Percentiles rank a stretch among this genome's conserved stretches.
These are phyloP conservation scores for Pterostichus niger DNA, from an alignment of 2,888 invertebrate genomes.

Conservation along the genomic window DNA sequence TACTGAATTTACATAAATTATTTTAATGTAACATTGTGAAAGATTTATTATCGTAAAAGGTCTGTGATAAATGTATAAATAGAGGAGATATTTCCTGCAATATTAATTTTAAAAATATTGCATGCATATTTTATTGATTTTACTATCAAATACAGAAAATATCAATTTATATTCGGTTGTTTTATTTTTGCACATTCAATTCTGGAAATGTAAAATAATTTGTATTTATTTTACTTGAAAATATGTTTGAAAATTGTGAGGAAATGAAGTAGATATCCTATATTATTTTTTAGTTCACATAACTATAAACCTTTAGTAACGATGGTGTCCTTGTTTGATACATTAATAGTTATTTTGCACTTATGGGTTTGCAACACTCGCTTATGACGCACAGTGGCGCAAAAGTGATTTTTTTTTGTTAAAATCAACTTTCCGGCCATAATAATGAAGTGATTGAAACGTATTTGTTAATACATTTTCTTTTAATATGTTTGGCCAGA, in stretches of 20 bases:
- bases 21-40: not conserved
- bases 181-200: constrained; percentile 22
- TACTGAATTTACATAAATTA: not conserved
- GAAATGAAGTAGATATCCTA: not conserved
- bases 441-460: too few species aligned
- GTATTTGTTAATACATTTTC: too few species aligned
- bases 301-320: too few species aligned
- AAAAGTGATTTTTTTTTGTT: too few species aligned
- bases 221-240: not conserved
- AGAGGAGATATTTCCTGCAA: not conserved
- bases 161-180: not conserved
- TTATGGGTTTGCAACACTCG: too few species aligned
- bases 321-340: too few species aligned
- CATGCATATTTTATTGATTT: not conserved
- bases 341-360: too few species aligned
- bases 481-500: too few species aligned
- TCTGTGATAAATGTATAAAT: not conserved
- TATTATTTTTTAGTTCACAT: not conserved
- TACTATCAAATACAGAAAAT: too few species aligned
- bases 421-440: too few species aligned
- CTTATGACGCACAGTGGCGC: too few species aligned
- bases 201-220: not conserved
- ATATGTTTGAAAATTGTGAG: not conserved
- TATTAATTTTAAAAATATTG: not conserved
- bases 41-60: not conserved